Conservation (phyloP, 2,113 vertebrate species). For the Microtus oregoni region DNA sequence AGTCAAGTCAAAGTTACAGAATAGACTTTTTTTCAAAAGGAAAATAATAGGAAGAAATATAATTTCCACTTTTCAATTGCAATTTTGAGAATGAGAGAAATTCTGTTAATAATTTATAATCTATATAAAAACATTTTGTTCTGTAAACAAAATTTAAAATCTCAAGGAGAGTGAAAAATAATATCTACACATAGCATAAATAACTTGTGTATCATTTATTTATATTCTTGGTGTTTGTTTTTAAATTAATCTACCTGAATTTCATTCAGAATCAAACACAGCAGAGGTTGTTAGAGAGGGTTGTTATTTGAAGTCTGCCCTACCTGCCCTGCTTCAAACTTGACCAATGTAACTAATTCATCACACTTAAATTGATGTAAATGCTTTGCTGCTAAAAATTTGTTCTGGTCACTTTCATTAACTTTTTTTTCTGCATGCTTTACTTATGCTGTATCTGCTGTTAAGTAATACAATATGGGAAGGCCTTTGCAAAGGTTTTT, state of each 20-base stretch:
- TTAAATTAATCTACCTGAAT: constrained; percentile 34
- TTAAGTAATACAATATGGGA: constrained; percentile 88
- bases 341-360: constrained; percentile 76
- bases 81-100: neutral
- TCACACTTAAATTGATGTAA: constrained; percentile 83
- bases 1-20: neutral
- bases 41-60: constrained; percentile 1
- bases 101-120: neutral
- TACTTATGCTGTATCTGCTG: constrained; percentile 82
- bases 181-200: neutral
- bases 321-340: constrained; percentile 60
- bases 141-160: constrained; percentile 23
- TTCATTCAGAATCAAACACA: neutral
- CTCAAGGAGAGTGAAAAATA: constrained; percentile 24
- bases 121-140: neutral
- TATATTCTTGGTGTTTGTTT: constrained; percentile 8
- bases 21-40: neutral
- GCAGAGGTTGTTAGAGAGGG: constrained; percentile 41
- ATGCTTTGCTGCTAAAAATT: constrained; percentile 87
- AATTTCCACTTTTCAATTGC: neutral
- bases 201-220: neutral
- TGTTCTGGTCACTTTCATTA: constrained; percentile 89
- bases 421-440: constrained; percentile 81
- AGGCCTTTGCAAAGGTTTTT: constrained; percentile 85
- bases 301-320: constrained; percentile 56